phyloP scores from a whole-genome alignment of 2,888 invertebrate genomes.

The Leucophora obtusa region DNA sequence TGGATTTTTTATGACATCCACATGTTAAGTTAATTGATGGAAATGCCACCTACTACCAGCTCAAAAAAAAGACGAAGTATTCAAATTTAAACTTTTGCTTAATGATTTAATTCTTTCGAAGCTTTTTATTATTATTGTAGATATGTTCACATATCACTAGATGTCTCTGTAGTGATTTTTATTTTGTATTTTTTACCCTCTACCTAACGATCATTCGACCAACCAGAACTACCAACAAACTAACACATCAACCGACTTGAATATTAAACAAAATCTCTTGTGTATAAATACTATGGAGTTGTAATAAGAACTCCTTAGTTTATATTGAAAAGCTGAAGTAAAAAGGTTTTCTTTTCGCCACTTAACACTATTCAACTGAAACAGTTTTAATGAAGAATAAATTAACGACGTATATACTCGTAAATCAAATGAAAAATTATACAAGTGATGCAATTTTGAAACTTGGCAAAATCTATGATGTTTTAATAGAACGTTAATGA shows the following conservation, averaged over 20 bases:
- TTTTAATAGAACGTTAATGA: not conserved
- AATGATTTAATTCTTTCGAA: too few relatives aligned
- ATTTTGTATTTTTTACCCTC: conserved; percentile 16
- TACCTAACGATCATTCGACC: conserved; percentile 43
- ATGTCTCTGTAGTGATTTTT: conserved; percentile 44
- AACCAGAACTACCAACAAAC: conserved; percentile 36
- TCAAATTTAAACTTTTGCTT: too few relatives aligned
- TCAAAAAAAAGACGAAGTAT: too few relatives aligned
- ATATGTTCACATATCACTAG: conserved; percentile 24
- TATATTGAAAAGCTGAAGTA: conserved; percentile 46
- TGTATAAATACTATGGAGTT: conserved; percentile 61
- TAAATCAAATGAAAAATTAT: not conserved
- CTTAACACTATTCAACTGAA: not conserved
- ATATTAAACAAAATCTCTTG: conserved; percentile 10
- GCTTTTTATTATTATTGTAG: too few relatives aligned
- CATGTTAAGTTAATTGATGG: too few relatives aligned
- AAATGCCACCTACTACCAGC: too few relatives aligned
- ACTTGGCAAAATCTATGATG: not conserved
- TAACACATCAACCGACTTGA: conserved; percentile 17
- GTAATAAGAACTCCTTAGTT: conserved; percentile 59
- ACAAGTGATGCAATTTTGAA: conserved; percentile 4
- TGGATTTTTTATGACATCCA: too few relatives aligned
- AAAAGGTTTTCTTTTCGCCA: conserved; percentile 40
- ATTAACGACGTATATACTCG: too few relatives aligned
- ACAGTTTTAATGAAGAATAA: conserved; percentile 1